Conservation (phyloP, 2,113 vertebrate genomes). For the Hemichromis elongatus region DNA sequence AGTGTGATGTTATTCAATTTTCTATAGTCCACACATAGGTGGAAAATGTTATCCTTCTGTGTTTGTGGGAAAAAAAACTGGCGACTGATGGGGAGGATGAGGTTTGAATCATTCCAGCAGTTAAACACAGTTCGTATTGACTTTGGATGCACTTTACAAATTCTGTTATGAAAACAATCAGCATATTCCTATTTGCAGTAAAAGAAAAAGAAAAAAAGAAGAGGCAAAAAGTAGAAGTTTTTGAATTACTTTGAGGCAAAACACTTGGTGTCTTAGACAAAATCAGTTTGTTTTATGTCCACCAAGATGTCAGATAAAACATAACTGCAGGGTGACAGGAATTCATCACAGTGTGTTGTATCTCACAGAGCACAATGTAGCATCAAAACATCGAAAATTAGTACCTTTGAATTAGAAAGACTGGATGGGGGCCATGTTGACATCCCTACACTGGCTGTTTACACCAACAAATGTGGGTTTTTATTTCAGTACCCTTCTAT, state of each 20-base stretch:
- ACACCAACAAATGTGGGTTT: neutral
- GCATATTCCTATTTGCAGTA: neutral
- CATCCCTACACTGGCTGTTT: neutral
- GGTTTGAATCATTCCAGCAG: neutral
- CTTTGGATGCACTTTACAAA: too few species aligned
- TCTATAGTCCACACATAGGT: neutral
- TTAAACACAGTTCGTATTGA: neutral
- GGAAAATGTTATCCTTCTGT: neutral
- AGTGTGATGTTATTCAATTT: neutral
- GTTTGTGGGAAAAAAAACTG: neutral
- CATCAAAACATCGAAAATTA: neutral
- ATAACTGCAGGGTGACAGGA: neutral
- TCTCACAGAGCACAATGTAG: neutral
- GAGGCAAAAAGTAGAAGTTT: neutral
- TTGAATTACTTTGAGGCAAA: neutral
- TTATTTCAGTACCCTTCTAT: neutral
- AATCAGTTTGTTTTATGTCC: neutral
- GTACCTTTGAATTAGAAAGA: neutral
- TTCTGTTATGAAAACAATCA: neutral
- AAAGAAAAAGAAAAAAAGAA: neutral
- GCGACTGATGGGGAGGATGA: neutral
- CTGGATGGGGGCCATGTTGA: neutral
- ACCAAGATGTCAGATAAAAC: neutral
- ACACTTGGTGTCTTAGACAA: neutral
- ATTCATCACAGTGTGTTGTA: neutral